Percentiles rank a stretch among this genome's conserved stretches.
phyloP scores from a whole-genome alignment of 2,888 invertebrate species.

The Ectemnius lituratus region DNA sequence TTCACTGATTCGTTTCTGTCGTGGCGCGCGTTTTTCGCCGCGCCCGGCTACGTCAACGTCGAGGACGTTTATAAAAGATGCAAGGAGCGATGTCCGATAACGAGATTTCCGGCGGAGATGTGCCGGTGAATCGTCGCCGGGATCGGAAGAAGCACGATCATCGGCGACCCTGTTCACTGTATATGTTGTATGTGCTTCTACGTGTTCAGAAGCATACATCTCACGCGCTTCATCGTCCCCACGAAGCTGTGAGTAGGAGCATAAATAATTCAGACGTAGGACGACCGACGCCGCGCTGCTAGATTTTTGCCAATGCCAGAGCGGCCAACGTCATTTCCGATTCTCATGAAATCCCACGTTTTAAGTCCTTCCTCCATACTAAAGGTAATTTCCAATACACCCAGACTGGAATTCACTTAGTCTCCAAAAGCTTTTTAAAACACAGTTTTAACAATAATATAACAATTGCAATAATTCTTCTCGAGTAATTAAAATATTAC shows the following conservation, averaged over 20 bases:
- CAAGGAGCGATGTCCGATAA: constrained; percentile 69
- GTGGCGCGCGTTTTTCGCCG: constrained; percentile 17
- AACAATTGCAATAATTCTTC: too few relatives aligned
- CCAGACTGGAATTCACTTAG: not conserved
- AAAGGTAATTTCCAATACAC: not conserved
- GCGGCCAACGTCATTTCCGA: not conserved
- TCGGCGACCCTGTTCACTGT: constrained; percentile 20
- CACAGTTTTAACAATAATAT: too few relatives aligned
- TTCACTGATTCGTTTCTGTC: too few relatives aligned
- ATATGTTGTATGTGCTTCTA: constrained; percentile 3
- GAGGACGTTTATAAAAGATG: constrained; percentile 66
- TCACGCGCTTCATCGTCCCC: constrained; percentile 8
- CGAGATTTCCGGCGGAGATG: constrained; percentile 64
- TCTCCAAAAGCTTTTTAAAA: too few relatives aligned
- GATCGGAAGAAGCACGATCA: constrained; percentile 45
- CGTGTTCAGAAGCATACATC: constrained; percentile 44
- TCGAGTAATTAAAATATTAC: too few relatives aligned
- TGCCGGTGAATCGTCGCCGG: constrained; percentile 26
- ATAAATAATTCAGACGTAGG: constrained; percentile 44
- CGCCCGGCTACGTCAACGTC: constrained; percentile 37
- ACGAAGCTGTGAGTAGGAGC: constrained; percentile 20
- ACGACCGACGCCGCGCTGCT: constrained; percentile 20
- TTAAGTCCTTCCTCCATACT: too few relatives aligned
- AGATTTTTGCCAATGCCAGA: constrained; percentile 10
- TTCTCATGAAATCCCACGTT: not conserved